These are phyloP conservation scores for Listronotus oregonensis DNA, from an alignment of 1,140 invertebrate species.

Conservation along the genomic window DNA sequence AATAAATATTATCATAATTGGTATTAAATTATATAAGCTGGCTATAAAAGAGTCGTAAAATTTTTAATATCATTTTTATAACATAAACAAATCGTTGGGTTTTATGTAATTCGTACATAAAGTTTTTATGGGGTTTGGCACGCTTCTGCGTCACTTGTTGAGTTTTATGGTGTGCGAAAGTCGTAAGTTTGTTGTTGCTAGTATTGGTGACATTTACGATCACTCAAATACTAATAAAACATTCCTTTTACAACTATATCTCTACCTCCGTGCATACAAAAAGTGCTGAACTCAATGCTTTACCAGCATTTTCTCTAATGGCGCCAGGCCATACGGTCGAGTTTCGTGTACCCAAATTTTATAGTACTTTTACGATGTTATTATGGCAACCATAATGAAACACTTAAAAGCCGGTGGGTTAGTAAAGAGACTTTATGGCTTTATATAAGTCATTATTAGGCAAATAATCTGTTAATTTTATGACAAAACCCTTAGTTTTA, in stretches of 20 bases:
- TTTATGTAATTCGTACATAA: constrained; percentile 43
- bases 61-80: constrained; percentile 39
- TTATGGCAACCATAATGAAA: constrained; percentile 36
- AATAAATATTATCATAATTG: constrained; percentile 24
- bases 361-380: constrained; percentile 39
- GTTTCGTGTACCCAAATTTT: constrained; percentile 27
- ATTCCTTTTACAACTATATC: constrained; percentile 47
- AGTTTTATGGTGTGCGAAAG: constrained; percentile 42
- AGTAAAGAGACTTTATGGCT: constrained; percentile 35
- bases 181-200: constrained; percentile 40
- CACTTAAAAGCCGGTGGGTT: constrained; percentile 34
- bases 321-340: constrained; percentile 14
- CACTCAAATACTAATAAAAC: constrained; percentile 51
- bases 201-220: constrained; percentile 51
- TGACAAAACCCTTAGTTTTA: constrained; percentile 29
- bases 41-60: constrained; percentile 36
- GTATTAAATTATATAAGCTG: constrained; percentile 4
- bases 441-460: constrained; percentile 41
- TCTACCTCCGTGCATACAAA: constrained; percentile 48
- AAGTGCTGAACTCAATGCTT: constrained; percentile 39
- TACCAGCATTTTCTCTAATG: constrained; percentile 11
- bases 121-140: constrained; percentile 48
- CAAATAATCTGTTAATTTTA: constrained; percentile 36
- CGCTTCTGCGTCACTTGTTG: constrained; percentile 37
- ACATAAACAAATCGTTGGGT: constrained; percentile 46